Base-by-base conservation (phyloP, 2,113 vertebrate species). In the Spilogale gracilis region DNA sequence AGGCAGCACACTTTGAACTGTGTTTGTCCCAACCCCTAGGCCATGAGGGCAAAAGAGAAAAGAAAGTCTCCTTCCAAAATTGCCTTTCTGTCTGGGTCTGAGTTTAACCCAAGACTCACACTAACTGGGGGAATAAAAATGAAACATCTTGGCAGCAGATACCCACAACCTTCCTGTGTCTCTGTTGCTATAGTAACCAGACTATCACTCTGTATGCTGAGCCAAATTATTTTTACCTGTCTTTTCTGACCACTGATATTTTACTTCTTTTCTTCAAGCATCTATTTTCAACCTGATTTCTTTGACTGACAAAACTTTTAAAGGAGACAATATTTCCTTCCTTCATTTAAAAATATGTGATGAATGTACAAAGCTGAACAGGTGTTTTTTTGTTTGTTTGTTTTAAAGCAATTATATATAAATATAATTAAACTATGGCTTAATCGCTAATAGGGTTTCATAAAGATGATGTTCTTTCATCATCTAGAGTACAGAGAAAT, bases 221-320 rank as follows among this genome's bases (percentile, higher is more conserved):
- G 9, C 76, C 60, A 95, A 97, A 94, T 97, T 95, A 96, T 86
- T 97, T 97, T 97, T 96, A 96, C 96, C 73, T 89, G 71, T 95
- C 52, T 95, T 13, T 96, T 85, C 50, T 98, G 93, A 96, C 85
- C 96, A 94, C 82, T 95, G 4, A 1, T 81, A 25, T 87, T 95
- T 94, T 86, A 81, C 13, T 80, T 95, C 82, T 82, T 89, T 78
- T 94, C 56, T 88, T 97, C 23, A 84, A 63, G 25, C 32, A 90
- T 61, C 32, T 94, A 45, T 56, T 93, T 97, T 94, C 67, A 89
- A 83, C 9, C 69, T 54, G 50, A 45, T 90, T 92, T 84, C 52
- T 93, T 86, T 88, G 50, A 45, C 14, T 94, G 48, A 93, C 20
- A 94, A 5, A 93, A 85, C 12, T 83, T 88, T 76, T 91, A 79